A percentile compares a stretch with the other conserved stretches of the same genome.
Conservation (phyloP, 2,797 vertebrate species). For the Takifugu ocellatus region DNA sequence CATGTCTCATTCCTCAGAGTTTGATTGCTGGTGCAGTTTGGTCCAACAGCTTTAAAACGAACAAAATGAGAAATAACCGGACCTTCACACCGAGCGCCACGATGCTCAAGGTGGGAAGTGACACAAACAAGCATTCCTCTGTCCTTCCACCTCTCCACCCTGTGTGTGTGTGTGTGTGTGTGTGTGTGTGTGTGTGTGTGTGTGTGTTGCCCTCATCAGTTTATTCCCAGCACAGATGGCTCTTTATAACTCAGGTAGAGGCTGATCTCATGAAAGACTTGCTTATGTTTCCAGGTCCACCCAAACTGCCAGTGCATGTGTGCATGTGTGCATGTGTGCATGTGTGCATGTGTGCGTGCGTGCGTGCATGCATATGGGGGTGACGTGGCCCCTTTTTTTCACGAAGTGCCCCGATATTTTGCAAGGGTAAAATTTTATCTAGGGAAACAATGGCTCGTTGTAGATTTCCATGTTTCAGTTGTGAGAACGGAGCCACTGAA, state of each 20-base stretch:
- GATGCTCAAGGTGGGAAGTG: conserved; percentile 54
- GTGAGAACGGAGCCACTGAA: no score
- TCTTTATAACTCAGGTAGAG: conserved; percentile 74
- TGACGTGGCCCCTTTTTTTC: no score
- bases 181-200: conserved; percentile 31
- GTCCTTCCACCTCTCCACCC: conserved; percentile 36
- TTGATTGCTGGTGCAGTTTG: conserved; percentile 19
- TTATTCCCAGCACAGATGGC: conserved; percentile 73
- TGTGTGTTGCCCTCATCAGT: conserved; percentile 62
- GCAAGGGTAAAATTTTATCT: no score
- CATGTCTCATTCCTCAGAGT: not conserved
- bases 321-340: conserved; percentile 11
- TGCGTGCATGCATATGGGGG: conserved; percentile 5
- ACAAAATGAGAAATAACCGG: conserved; percentile 45
- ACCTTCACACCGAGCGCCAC: conserved; percentile 57
- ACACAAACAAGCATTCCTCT: conserved; percentile 69
- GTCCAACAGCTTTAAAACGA: conserved; percentile 26
- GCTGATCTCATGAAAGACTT: conserved; percentile 72
- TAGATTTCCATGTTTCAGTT: no score
- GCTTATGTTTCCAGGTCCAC: conserved; percentile 70
- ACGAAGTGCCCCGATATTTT: no score
- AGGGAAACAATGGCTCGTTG: no score
- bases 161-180: conserved; percentile 19
- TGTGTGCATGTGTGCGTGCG: conserved; percentile 17
- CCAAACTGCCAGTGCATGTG: conserved; percentile 34